Conservation (phyloP, 2,888 invertebrate species). For the Blomia tropicalis region DNA sequence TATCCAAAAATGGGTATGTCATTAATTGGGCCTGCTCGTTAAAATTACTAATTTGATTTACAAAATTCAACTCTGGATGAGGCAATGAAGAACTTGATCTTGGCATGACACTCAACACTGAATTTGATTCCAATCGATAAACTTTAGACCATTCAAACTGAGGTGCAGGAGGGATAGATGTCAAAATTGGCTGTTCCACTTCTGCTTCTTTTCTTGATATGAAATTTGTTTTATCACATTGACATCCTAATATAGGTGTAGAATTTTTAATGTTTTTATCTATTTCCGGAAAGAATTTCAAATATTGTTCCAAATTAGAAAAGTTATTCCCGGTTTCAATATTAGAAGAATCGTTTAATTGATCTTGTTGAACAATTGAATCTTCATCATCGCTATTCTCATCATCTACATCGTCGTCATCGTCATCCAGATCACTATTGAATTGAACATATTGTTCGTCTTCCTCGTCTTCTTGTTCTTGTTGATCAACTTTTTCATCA, state of each 20-base stretch:
- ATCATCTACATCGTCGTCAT: background rate
- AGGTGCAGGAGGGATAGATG: background rate
- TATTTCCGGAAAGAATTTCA: slow-evolving; percentile 10
- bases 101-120: background rate
- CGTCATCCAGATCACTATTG: slow-evolving; percentile 2
- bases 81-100: background rate
- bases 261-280: background rate
- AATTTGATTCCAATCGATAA: background rate
- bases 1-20: slow-evolving; percentile 3
- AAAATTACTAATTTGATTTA: background rate
- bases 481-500: too few relatives aligned
- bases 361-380: background rate
- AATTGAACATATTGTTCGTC: background rate
- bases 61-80: background rate
- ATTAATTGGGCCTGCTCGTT: background rate
- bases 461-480: background rate
- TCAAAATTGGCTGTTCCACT: background rate
- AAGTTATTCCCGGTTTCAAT: background rate
- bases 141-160: background rate
- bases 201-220: background rate
- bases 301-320: background rate
- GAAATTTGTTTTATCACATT: background rate
- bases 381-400: slow-evolving; percentile 3
- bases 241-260: background rate
- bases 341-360: background rate